phyloP scores from a whole-genome alignment of 2,888 invertebrate genomes.

The Odontomyia ornata region DNA sequence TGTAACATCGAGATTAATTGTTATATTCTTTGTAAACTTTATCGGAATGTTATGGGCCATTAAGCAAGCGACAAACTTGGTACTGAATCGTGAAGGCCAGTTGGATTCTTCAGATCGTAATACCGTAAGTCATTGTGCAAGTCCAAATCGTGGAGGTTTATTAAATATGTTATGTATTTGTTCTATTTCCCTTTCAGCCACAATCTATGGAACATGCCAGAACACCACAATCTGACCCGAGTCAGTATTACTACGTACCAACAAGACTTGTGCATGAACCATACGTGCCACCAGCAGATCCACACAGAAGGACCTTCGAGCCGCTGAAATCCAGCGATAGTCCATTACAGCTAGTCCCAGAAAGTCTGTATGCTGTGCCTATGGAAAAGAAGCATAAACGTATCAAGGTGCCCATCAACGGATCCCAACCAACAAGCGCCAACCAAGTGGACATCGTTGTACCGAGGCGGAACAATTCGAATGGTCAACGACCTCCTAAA shows the following conservation, averaged over 20 bases:
- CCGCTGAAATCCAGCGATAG: constrained; percentile 11
- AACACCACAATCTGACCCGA: background rate
- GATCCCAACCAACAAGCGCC: background rate
- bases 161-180: no score
- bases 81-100: constrained; percentile 7
- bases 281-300: background rate
- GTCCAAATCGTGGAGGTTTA: no score
- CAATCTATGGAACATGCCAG: constrained; percentile 10
- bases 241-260: constrained; percentile 35
- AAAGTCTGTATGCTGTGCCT: constrained; percentile 18
- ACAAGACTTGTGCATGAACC: constrained; percentile 13
- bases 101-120: constrained; percentile 14
- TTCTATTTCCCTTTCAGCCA: background rate
- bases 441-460: constrained; percentile 23
- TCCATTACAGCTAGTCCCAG: background rate
- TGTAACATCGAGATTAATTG: constrained; percentile 64
- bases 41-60: constrained; percentile 54
- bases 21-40: constrained; percentile 66
- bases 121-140: background rate
- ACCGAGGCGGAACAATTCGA: constrained; percentile 1
- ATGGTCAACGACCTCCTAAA: background rate
- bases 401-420: background rate
- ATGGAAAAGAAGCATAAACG: constrained; percentile 17
- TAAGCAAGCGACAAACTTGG: constrained; percentile 35
- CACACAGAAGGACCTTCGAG: constrained; percentile 21